Evolutionary conservation across 1,140 invertebrate genomes (phyloP).

Genomic region (Rhagoletis zephyria): DNA sequence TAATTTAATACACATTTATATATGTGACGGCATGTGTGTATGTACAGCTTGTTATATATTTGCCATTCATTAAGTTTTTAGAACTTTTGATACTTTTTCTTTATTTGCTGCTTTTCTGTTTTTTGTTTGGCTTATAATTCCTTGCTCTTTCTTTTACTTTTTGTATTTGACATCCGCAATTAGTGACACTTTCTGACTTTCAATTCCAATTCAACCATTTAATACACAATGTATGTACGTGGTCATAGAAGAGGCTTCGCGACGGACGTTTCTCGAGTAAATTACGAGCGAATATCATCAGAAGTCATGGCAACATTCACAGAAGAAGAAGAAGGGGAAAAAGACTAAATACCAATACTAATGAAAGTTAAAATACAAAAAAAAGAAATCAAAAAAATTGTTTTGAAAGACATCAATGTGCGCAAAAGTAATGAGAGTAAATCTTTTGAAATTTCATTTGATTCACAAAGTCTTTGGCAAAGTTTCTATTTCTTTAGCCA

Average conservation of each 20-base stretch:
- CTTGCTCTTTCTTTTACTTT: not conserved
- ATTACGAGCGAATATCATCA: not conserved
- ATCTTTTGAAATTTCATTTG: slow-evolving; percentile 49
- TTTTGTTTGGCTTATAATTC: not conserved
- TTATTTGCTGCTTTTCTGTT: not conserved
- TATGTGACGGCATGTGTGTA: not conserved
- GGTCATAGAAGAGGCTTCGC: not conserved
- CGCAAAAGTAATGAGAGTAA: slow-evolving; percentile 35
- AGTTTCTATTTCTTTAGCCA: not conserved
- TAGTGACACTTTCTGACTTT: slow-evolving; percentile 50
- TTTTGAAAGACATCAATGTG: slow-evolving; percentile 1
- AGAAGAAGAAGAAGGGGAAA: not conserved
- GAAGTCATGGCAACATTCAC: slow-evolving; percentile 40
- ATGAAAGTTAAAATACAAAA: not conserved
- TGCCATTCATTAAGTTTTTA: not conserved
- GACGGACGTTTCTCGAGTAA: slow-evolving; percentile 17
- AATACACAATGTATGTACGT: not conserved
- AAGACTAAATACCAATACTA: not conserved
- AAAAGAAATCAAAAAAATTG: no score
- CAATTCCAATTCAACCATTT: slow-evolving; percentile 48
- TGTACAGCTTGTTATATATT: not conserved
- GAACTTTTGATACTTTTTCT: not conserved
- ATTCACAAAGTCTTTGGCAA: not conserved
- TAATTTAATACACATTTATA: not conserved
- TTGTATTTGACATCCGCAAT: slow-evolving; percentile 38